These are phyloP conservation scores for Cephus sareptanus DNA, from an alignment of 2,888 invertebrate genomes.

Conservation along the genomic window DNA sequence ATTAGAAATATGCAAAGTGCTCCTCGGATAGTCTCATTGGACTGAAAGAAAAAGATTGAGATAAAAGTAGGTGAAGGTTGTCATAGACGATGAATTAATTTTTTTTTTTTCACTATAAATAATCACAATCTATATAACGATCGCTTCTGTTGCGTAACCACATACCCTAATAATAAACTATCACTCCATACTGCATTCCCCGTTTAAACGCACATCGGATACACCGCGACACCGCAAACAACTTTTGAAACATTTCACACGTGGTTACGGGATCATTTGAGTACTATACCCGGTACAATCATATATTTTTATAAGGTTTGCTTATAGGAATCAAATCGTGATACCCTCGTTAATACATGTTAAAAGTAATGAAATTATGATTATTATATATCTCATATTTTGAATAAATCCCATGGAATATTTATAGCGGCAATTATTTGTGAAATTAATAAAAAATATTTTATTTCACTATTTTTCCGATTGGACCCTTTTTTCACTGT, in stretches of 20 bases:
- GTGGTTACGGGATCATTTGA: not conserved
- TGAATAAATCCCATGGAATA: not conserved
- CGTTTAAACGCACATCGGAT: not conserved
- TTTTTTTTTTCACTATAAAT: not conserved
- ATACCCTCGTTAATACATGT: not conserved
- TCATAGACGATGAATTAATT: not conserved
- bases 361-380: not conserved
- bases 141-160: not conserved
- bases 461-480: not conserved
- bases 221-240: not conserved
- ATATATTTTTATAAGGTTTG: not conserved
- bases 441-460: not conserved
- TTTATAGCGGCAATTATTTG: not conserved
- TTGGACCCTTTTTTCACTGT: not conserved
- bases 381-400: not conserved
- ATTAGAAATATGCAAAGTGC: not conserved
- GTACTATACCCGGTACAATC: not conserved
- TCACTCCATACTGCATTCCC: not conserved
- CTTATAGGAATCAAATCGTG: not conserved
- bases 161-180: not conserved
- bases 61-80: constrained; percentile 23
- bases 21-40: not conserved
- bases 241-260: not conserved
- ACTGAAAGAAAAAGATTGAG: constrained; percentile 7
- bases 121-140: not conserved